phyloP scores from a whole-genome alignment of 2,113 vertebrate genomes.

The Periophthalmus modestus region DNA sequence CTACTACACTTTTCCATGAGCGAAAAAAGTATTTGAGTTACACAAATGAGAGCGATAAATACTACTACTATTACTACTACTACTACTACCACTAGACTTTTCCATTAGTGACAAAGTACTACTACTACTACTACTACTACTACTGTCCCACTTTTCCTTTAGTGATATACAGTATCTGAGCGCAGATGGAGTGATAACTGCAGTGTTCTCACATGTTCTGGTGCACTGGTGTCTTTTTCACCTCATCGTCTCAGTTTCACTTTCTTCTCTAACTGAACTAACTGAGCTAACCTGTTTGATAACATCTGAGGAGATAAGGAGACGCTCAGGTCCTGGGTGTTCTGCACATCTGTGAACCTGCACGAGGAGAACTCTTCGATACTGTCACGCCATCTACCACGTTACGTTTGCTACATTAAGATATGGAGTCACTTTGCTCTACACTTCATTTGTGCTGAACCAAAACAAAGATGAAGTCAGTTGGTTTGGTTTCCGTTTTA shows the following conservation, averaged over 20 bases:
- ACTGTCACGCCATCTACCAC: background rate
- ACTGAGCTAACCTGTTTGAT: slow-evolving; percentile 21
- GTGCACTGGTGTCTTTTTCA: background rate
- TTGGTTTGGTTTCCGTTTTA: background rate
- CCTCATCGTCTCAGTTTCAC: slow-evolving; percentile 4
- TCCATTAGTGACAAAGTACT: too few relatives aligned
- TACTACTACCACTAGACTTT: too few relatives aligned
- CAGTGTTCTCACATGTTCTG: background rate
- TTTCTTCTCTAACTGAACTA: slow-evolving; percentile 32
- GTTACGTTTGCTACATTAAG: slow-evolving; percentile 1
- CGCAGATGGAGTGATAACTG: background rate
- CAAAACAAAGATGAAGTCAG: background rate
- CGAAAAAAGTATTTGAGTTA: too few relatives aligned
- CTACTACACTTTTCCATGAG: too few relatives aligned
- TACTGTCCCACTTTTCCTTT: too few relatives aligned
- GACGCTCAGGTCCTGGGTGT: background rate
- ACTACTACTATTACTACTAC: too few relatives aligned
- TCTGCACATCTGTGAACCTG: slow-evolving; percentile 1
- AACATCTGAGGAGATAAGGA: slow-evolving; percentile 24
- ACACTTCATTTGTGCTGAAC: background rate
- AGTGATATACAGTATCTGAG: too few relatives aligned
- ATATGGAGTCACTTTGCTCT: background rate
- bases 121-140: too few relatives aligned
- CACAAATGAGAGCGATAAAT: too few relatives aligned
- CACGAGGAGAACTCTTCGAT: background rate